These are phyloP conservation scores for Cordilura impudica DNA, from an alignment of 2,888 invertebrate genomes.

Conservation along the genomic window DNA sequence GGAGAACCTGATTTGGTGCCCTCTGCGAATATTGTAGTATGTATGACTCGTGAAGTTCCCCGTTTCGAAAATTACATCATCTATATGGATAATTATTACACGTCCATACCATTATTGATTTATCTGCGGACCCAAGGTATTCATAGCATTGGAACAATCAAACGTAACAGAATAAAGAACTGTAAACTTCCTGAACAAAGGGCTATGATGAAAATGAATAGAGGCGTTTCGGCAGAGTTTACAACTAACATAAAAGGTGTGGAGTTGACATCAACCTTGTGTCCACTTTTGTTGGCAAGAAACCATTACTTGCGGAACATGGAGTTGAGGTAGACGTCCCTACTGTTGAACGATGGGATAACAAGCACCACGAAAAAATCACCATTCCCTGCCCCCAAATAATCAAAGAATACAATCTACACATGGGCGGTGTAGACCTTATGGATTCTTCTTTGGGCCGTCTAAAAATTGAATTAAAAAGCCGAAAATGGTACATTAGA, in stretches of 20 bases:
- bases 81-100: too few species aligned
- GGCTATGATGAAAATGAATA: conserved; percentile 45
- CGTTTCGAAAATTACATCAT: conserved; percentile 40
- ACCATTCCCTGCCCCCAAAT: conserved; percentile 47
- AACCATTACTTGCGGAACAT: too few species aligned
- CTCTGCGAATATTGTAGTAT: too few species aligned
- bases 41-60: conserved; percentile 53
- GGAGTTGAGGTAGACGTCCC: too few species aligned
- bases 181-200: conserved; percentile 46
- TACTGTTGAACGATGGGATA: conserved; percentile 42
- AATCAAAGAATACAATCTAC: conserved; percentile 40
- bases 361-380: not conserved
- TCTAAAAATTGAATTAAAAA: conserved; percentile 29
- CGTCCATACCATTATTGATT: too few species aligned
- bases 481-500: conserved; percentile 43
- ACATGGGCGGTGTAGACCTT: conserved; percentile 51
- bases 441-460: conserved; percentile 31
- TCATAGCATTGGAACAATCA: conserved; percentile 26
- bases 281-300: too few species aligned
- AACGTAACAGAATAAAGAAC: conserved; percentile 40
- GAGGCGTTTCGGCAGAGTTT: conserved; percentile 33
- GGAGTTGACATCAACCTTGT: conserved; percentile 23
- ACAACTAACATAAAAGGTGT: conserved; percentile 45
- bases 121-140: too few species aligned
- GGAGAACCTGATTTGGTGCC: conserved; percentile 55